These are phyloP conservation scores for Drosophila sturtevanti DNA, from an alignment of 1,140 invertebrate genomes.

Conservation along the genomic window DNA sequence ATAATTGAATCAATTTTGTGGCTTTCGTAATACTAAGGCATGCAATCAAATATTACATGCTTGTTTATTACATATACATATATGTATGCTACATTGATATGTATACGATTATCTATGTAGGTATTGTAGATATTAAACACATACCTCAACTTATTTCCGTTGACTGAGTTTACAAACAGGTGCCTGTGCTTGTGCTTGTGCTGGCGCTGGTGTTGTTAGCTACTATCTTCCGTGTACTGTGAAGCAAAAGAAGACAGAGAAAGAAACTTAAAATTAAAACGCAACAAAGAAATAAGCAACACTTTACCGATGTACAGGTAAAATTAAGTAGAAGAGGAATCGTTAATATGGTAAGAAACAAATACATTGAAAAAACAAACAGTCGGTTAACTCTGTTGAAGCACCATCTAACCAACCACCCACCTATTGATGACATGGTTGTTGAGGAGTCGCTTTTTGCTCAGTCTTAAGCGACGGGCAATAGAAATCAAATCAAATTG, in stretches of 20 bases:
- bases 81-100: not conserved
- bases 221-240: constrained; percentile 66
- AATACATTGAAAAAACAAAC: constrained; percentile 21
- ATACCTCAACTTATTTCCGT: constrained; percentile 64
- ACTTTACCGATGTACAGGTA: not conserved
- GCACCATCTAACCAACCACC: constrained; percentile 24
- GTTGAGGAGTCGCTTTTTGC: constrained; percentile 15
- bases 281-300: not conserved
- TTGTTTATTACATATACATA: constrained; percentile 3
- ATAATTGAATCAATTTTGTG: constrained; percentile 23
- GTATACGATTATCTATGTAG: constrained; percentile 31
- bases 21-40: not conserved
- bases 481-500: constrained; percentile 49
- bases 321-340: not conserved
- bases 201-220: constrained; percentile 35
- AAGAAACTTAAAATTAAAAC: not conserved
- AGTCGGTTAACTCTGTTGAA: not conserved
- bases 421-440: constrained; percentile 9
- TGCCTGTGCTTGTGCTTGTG: not conserved
- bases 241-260: constrained; percentile 12
- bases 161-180: constrained; percentile 66
- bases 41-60: constrained; percentile 26
- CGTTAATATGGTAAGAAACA: not conserved
- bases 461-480: constrained; percentile 4
- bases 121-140: constrained; percentile 49